Evolutionary conservation across 2,113 vertebrate genomes (phyloP).

Genomic region (Mus pahari): DNA sequence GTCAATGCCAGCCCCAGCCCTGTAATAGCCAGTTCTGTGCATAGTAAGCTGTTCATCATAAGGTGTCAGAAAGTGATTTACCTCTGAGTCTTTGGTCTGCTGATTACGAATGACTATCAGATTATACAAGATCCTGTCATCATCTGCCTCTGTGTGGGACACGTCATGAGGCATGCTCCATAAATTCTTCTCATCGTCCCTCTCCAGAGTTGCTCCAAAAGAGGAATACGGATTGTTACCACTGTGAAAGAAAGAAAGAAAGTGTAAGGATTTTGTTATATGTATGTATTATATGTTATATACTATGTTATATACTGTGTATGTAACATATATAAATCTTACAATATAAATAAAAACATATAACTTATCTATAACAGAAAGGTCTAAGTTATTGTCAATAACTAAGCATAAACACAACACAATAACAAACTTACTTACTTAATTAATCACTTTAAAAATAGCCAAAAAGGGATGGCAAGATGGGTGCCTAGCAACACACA

Average conservation of each 20-base stretch:
- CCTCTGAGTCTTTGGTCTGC: slow-evolving; percentile 90
- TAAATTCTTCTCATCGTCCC: slow-evolving; percentile 87
- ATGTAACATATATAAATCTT: neutral
- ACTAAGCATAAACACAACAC: slow-evolving; percentile 23
- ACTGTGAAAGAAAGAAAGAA: slow-evolving; percentile 65
- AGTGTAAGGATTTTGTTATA: neutral
- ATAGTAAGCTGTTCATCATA: no score
- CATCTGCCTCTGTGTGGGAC: slow-evolving; percentile 87
- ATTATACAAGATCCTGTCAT: slow-evolving; percentile 90
- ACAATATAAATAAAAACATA: slow-evolving; percentile 9
- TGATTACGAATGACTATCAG: slow-evolving; percentile 92
- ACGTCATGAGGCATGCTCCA: slow-evolving; percentile 83
- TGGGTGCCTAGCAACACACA: neutral
- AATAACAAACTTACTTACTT: neutral
- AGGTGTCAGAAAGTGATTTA: slow-evolving; percentile 77
- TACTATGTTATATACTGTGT: neutral
- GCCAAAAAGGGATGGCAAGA: neutral
- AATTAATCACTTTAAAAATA: slow-evolving; percentile 21
- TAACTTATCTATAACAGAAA: neutral
- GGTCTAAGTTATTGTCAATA: neutral
- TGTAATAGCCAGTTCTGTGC: neutral
- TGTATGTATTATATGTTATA: neutral
- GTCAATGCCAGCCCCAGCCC: neutral
- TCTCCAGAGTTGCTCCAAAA: slow-evolving; percentile 86
- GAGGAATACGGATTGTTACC: slow-evolving; percentile 85